These are phyloP conservation scores for Raja brachyura DNA, from an alignment of 2,113 vertebrate genomes.

Conservation along the genomic window DNA sequence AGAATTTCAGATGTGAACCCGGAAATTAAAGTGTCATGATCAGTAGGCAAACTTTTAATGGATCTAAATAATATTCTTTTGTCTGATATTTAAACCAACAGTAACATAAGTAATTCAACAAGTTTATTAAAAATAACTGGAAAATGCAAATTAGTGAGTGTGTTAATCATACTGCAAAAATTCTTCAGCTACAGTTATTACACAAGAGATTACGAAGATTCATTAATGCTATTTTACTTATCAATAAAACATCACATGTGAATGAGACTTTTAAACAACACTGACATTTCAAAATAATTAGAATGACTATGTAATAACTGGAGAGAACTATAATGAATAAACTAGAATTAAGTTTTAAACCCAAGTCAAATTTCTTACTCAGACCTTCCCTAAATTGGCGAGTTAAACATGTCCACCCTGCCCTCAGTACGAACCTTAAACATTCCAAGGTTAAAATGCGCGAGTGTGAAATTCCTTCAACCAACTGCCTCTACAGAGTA, in stretches of 20 bases:
- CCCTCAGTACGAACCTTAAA: not conserved
- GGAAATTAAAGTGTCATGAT: not conserved
- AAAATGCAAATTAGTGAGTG: not conserved
- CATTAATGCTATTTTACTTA: not conserved
- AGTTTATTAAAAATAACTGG: not conserved
- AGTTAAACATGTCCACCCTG: not conserved
- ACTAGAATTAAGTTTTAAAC: not conserved
- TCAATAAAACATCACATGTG: not conserved
- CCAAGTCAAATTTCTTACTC: not conserved
- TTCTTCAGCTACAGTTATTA: not conserved
- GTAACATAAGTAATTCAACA: not conserved
- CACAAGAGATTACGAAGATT: not conserved
- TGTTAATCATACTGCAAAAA: not conserved
- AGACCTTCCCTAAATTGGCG: not conserved
- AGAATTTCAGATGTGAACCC: not conserved
- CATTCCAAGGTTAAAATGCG: not conserved
- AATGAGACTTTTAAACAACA: not conserved
- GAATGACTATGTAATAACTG: not conserved
- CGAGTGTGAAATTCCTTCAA: not conserved
- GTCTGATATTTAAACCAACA: not conserved
- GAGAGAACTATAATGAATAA: not conserved
- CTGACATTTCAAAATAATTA: not conserved
- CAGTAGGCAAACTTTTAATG: not conserved
- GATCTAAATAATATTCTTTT: not conserved
- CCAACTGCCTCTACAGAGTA: not conserved